Conservation (phyloP, 2,113 vertebrate species). For the Tauraco erythrolophus region DNA sequence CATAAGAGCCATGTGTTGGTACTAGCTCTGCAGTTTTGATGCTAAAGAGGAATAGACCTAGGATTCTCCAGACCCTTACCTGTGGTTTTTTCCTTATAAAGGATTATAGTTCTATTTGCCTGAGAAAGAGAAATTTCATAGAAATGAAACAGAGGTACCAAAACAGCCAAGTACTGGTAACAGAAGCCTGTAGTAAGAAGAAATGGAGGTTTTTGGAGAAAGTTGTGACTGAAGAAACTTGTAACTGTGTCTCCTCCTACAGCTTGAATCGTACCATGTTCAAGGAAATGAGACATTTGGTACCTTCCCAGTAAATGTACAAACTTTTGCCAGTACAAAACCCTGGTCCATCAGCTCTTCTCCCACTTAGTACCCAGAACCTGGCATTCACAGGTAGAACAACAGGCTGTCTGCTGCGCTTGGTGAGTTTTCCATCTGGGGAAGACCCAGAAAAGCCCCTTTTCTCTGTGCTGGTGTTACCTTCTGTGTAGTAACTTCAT, state of each 20-base stretch:
- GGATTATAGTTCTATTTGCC: not conserved
- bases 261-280: accelerated
- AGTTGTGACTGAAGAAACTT: not conserved
- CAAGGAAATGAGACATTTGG: not conserved
- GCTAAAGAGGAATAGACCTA: not conserved
- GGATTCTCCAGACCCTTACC: not conserved
- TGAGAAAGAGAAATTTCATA: not conserved
- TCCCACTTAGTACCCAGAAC: not conserved
- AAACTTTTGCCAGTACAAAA: not conserved
- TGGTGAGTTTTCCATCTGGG: not conserved
- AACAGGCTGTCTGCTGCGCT: not conserved
- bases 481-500: not conserved
- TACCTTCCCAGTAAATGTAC: not conserved
- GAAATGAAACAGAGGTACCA: not conserved
- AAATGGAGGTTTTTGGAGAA: not conserved
- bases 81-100: not conserved
- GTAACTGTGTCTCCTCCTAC: not conserved
- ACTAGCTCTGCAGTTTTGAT: not conserved
- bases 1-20: accelerated
- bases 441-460: not conserved
- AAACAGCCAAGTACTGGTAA: not conserved
- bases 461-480: not conserved
- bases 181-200: not conserved
- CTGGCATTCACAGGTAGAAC: not conserved
- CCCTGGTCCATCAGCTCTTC: not conserved